Evolutionary conservation across 2,888 invertebrate genomes (phyloP).

Genomic region (Elegia similella): DNA sequence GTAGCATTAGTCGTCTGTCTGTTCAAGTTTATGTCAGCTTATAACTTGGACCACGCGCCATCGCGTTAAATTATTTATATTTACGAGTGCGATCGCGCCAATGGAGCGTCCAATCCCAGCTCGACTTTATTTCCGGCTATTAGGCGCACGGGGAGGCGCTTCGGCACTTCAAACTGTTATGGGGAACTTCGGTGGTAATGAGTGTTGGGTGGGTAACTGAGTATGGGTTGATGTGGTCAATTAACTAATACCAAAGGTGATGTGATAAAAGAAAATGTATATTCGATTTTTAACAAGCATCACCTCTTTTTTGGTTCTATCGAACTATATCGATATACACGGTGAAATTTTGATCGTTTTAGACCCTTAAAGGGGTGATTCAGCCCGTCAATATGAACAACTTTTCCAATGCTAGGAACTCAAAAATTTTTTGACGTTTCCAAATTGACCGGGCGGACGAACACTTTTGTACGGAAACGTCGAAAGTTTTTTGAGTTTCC

Average conservation of each 20-base stretch:
- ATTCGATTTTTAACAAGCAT: too few species aligned
- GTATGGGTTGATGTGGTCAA: not conserved
- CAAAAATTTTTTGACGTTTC: too few species aligned
- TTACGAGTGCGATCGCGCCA: constrained; percentile 51
- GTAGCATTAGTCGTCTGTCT: not conserved
- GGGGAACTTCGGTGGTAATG: not conserved
- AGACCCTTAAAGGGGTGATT: too few species aligned
- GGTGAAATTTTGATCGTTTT: too few species aligned
- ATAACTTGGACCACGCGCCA: constrained; percentile 26
- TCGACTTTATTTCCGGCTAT: constrained; percentile 42
- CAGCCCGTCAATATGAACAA: too few species aligned
- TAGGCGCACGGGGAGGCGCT: not conserved
- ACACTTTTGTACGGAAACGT: too few species aligned
- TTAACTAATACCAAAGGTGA: not conserved
- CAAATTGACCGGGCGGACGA: too few species aligned
- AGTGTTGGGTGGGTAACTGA: not conserved
- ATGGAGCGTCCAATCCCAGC: constrained; percentile 35
- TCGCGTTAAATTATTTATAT: constrained; percentile 68
- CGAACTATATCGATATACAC: too few species aligned
- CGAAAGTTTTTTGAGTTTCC: too few species aligned
- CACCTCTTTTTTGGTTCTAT: too few species aligned
- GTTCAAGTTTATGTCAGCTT: constrained; percentile 22
- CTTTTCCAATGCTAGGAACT: too few species aligned
- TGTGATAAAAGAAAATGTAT: too few species aligned
- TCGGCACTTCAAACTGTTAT: not conserved